A percentile compares a stretch with the other conserved stretches of the same genome.
phyloP scores from a whole-genome alignment of 2,888 invertebrate genomes.

The Argynnis bischoffii region DNA sequence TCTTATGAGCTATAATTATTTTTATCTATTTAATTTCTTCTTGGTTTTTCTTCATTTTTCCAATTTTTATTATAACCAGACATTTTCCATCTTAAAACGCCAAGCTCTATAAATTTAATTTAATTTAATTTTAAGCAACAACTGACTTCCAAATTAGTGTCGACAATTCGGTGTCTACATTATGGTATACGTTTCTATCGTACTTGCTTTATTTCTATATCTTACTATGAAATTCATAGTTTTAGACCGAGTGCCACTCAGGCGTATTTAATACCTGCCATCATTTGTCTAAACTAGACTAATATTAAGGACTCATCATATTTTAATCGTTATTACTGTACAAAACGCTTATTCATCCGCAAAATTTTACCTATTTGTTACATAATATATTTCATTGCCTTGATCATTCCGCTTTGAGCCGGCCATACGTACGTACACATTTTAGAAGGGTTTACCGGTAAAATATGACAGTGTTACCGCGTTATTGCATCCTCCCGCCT shows the following conservation, averaged over 20 bases:
- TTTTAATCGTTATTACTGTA: constrained; percentile 74
- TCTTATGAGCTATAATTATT: constrained; percentile 7
- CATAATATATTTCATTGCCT: constrained; percentile 43
- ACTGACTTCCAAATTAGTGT: not conserved
- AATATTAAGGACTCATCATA: constrained; percentile 63
- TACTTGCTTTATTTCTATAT: not conserved
- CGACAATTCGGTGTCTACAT: not conserved
- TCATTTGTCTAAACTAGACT: constrained; percentile 68
- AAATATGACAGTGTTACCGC: constrained; percentile 43
- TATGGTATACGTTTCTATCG: too few species aligned
- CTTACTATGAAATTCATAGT: constrained; percentile 3
- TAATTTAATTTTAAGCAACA: constrained; percentile 1
- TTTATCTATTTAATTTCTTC: constrained; percentile 5
- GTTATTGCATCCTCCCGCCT: constrained; percentile 78
- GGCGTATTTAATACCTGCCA: constrained; percentile 51
- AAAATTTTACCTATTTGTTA: constrained; percentile 73
- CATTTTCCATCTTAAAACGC: not conserved
- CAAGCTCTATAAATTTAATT: constrained; percentile 4
- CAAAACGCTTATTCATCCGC: constrained; percentile 75
- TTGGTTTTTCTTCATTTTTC: not conserved
- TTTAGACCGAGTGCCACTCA: constrained; percentile 57
- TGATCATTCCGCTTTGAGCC: constrained; percentile 63
- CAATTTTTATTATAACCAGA: constrained; percentile 1
- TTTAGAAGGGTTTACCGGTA: constrained; percentile 73
- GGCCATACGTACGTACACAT: constrained; percentile 72